Percentiles rank a stretch among this genome's conserved stretches.
Evolutionary conservation across 2,888 invertebrate species (phyloP).

Genomic region (Perizoma flavofasciatum): DNA sequence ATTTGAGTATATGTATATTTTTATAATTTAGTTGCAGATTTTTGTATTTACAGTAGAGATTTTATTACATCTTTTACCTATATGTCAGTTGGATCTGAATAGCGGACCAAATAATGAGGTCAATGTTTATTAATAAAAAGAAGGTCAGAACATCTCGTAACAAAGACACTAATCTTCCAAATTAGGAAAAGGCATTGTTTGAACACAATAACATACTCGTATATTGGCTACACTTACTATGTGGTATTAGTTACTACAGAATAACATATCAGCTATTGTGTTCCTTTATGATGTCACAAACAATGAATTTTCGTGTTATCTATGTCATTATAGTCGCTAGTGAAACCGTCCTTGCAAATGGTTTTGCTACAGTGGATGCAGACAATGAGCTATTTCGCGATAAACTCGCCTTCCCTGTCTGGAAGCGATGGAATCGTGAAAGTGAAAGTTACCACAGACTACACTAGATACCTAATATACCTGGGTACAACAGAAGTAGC

Average conservation of each 20-base stretch:
- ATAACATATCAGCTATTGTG: slow-evolving; percentile 47
- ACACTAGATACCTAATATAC: neutral
- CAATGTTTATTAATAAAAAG: neutral
- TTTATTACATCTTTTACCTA: too few species aligned
- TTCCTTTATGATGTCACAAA: slow-evolving; percentile 54
- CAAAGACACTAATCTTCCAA: slow-evolving; percentile 25
- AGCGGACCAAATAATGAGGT: too few species aligned
- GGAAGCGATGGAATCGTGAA: slow-evolving; percentile 62
- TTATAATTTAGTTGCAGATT: too few species aligned
- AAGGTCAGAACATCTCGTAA: slow-evolving; percentile 9
- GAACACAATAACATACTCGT: slow-evolving; percentile 33
- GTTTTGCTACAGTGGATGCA: slow-evolving; percentile 52
- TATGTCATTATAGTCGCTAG: slow-evolving; percentile 51
- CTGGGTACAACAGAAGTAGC: neutral
- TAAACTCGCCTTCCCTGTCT: slow-evolving; percentile 60
- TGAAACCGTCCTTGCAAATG: slow-evolving; percentile 73
- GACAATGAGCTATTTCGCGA: slow-evolving; percentile 71
- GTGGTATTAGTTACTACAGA: slow-evolving; percentile 7
- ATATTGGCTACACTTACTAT: slow-evolving; percentile 30
- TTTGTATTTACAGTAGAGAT: too few species aligned
- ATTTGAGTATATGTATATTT: too few species aligned
- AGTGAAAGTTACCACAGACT: slow-evolving; percentile 63
- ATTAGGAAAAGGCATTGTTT: slow-evolving; percentile 25
- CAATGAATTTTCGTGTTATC: slow-evolving; percentile 52
- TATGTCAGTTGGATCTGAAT: too few species aligned